Conservation (phyloP, 1,140 invertebrate genomes). For the Heliconius hewitsoni region DNA sequence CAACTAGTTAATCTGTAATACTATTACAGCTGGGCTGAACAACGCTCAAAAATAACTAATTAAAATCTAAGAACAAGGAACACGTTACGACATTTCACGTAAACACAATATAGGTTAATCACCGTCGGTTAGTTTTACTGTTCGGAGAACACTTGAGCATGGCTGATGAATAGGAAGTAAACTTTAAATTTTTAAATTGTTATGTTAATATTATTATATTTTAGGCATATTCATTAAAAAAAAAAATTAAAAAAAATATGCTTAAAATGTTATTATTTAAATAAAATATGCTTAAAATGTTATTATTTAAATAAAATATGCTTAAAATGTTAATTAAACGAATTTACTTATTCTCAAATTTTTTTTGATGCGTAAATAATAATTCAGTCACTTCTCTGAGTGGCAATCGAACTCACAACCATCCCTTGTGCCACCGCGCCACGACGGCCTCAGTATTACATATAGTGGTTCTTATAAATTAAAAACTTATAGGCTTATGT, state of each 20-base stretch:
- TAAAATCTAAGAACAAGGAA: slow-evolving; percentile 26
- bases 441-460: neutral
- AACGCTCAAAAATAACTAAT: slow-evolving; percentile 14
- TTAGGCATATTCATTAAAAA: too few species aligned
- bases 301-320: too few species aligned
- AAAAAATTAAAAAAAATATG: too few species aligned
- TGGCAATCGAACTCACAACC: neutral
- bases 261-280: too few species aligned
- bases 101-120: slow-evolving; percentile 47
- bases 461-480: neutral
- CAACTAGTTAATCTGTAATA: too few species aligned
- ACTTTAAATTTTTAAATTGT: neutral
- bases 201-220: neutral
- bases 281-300: too few species aligned
- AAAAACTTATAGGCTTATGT: slow-evolving; percentile 4
- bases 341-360: too few species aligned
- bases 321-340: too few species aligned
- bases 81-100: slow-evolving; percentile 36
- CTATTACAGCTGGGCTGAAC: neutral
- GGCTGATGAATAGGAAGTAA: neutral
- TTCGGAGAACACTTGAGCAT: neutral
- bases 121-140: slow-evolving; percentile 27
- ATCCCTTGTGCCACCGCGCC: neutral
- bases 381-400: neutral
- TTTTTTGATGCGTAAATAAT: neutral